Conservation (phyloP, 2,888 invertebrate species). For the Tipula helvola region DNA sequence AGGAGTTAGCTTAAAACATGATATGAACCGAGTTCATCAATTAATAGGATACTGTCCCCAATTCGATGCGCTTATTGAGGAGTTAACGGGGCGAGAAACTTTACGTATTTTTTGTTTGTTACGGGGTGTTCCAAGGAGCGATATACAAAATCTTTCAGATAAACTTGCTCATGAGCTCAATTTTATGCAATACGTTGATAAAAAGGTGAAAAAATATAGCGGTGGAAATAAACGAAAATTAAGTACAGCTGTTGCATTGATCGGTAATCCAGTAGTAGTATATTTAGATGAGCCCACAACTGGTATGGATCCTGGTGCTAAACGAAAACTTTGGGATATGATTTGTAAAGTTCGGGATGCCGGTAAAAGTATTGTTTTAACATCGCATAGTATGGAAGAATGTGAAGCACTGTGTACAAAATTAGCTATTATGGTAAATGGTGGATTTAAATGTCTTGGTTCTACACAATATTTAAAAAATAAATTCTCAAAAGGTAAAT, state of each 20-base stretch:
- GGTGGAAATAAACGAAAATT: conserved; percentile 65
- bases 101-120: conserved; percentile 50
- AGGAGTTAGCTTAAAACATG: conserved; percentile 39
- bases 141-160: conserved; percentile 28
- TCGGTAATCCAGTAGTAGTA: conserved; percentile 55
- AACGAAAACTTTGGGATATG: conserved; percentile 68
- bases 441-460: conserved; percentile 59
- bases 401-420: conserved; percentile 72
- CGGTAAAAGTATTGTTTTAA: conserved; percentile 65
- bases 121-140: conserved; percentile 42
- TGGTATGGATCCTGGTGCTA: conserved; percentile 39
- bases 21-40: conserved; percentile 46
- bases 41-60: conserved; percentile 63
- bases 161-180: conserved; percentile 43
- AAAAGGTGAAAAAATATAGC: conserved; percentile 47
- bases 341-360: conserved; percentile 52
- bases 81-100: conserved; percentile 58
- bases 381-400: conserved; percentile 80
- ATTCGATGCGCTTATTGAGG: conserved; percentile 58
- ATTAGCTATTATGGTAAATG: conserved; percentile 72
- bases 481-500: conserved; percentile 42
- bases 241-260: conserved; percentile 55
- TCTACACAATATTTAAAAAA: conserved; percentile 64
- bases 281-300: conserved; percentile 57
- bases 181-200: conserved; percentile 49